Evolutionary conservation across 2,113 vertebrate genomes (phyloP), one percentile per base, ranked within the genome.

Genomic region (Craseonycteris thonglongyai): DNA sequence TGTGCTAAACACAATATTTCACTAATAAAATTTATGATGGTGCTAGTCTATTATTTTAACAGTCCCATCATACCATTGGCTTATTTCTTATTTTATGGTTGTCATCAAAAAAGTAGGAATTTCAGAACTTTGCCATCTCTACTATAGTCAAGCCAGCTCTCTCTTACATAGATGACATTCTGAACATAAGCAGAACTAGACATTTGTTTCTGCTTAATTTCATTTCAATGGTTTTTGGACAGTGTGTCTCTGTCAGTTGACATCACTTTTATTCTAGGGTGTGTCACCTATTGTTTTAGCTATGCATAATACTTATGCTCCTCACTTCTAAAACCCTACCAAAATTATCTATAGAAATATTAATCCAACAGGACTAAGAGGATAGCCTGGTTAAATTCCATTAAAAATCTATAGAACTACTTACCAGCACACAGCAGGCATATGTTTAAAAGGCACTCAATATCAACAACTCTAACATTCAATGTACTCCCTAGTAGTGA

Each of bases 21-120:
- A 87, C 69, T 84, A 95, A 61, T 30, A 40, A 80, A 93, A 75
- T 58, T 54, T 56, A 94, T 47, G 28, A 82, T 76, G 58, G 45
- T 71, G 63, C 49, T 78, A 63, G 74, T 56, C 49, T 88, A 59
- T 88, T 95, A 95, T 82, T 78, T 51, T 69, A 92, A 65, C 2
- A 89, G 33, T 28, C n/a, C 81, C 87, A 84, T 84, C 61, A 76
- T 38, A 63, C 35, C 61, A 80, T 33, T 94, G 61, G 49, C 68
- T 94, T 96, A 92, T 83, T 88, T 94, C 68, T 94, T 96, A 92
- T 83, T 88, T 94, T 91, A 92, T 49, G 74, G 81, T 81, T 95
- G 78, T 95, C 72, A 95, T 97, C 61, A 82, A 80, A 80, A 80
- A 63, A 63, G 74, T 92, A 18, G 45, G 95, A 88, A 74, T 91